Percentiles rank a stretch among this genome's conserved stretches.
Evolutionary conservation across 2,113 vertebrate species (phyloP).

Genomic region (Oreochromis niloticus): DNA sequence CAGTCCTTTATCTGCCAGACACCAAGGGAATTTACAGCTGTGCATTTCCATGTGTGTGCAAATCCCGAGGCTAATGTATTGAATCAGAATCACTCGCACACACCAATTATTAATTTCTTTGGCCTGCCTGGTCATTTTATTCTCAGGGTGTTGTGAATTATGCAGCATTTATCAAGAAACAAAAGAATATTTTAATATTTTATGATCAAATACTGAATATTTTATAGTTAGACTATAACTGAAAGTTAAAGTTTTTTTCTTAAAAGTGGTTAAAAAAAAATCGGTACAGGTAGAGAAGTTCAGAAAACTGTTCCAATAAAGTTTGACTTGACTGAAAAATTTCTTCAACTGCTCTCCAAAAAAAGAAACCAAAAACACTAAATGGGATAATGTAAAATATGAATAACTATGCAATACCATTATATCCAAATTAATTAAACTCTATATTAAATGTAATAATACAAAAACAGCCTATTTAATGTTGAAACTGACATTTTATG

Average conservation of each 20-base stretch:
- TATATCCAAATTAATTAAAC: neutral
- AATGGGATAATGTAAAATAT: neutral
- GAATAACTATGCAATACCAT: neutral
- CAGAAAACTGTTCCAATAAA: neutral
- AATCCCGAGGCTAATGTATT: neutral
- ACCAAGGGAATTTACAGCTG: neutral
- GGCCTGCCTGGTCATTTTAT: neutral
- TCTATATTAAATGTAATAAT: rapidly evolving
- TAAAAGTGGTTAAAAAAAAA: neutral
- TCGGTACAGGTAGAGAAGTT: neutral
- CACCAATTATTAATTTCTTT: neutral
- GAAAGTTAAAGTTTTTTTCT: neutral
- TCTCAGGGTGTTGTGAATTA: neutral
- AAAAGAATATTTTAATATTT: neutral
- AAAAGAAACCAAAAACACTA: neutral
- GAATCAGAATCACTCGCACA: neutral
- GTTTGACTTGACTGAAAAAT: neutral
- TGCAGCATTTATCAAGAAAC: neutral
- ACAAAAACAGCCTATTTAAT: neutral
- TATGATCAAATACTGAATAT: neutral
- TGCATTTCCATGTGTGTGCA: neutral
- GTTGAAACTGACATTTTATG: neutral
- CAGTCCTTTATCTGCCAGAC: neutral
- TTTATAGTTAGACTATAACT: neutral
- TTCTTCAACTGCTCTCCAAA: neutral